Evolutionary conservation across 2,113 vertebrate species (phyloP), one percentile per base, ranked within the genome.

Genomic region (Grammomys dolichurus): DNA sequence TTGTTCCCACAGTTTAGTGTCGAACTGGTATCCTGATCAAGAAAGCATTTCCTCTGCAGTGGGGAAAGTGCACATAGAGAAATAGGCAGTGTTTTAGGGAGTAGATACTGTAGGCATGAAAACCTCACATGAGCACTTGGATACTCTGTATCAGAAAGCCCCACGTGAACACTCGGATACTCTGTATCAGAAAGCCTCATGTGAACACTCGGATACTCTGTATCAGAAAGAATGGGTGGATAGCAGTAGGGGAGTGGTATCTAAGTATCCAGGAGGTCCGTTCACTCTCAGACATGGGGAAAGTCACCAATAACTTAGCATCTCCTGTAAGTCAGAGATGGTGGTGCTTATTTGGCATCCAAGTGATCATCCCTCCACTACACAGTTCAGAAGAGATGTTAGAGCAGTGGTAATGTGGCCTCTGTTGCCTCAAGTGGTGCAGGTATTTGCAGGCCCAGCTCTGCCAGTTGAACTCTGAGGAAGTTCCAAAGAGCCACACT

Each of bases 371-470:
- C 77, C 72, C 46, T 46, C 60, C 33, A 12, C 60, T 56, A 5
- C 36, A 54, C 17, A 93, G 43, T 46, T 26, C 70, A 65, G 19
- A 89, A 73, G 56, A 69, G 67, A 84, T 28, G 4, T 72, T 6
- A 86, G 14, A 19, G 65, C 88, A 72, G 28, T 24, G 69, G 60
- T 12, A 0, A 69, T 20, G 22, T 26, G 26, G 22, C 63, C 63
- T 28, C 8, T 0, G 26, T 24, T 48, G 33, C 86, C 28, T 20
- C 31, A 86, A 40, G 31, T 31, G 36, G 43, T 20, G 5, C 20
- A 0, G 14, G 28, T 33, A 13, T 48, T 36, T 76, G 28, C 58
- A 86, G 9, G 4, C 7, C 0, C 1, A 14, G 65, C 16, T 48
- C 31, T 26, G 22, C 54, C 28, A 0, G 54, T 36, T 20, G 63